Evolutionary conservation across 2,113 vertebrate species (phyloP), one percentile per base, ranked within the genome.

Genomic region (Dasyornis broadbenti): DNA sequence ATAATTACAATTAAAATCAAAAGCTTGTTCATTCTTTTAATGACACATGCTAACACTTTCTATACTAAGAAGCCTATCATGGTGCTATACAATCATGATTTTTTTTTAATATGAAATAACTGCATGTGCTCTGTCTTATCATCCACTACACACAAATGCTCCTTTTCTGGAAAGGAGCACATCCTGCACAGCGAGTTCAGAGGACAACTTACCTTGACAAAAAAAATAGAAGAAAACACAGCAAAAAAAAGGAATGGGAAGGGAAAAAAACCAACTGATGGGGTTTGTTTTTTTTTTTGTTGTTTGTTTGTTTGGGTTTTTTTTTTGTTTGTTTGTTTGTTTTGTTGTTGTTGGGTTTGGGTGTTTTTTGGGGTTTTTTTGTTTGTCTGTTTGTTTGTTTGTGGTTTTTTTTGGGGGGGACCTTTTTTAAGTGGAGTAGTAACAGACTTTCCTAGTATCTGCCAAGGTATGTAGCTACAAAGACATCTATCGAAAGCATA

Each of bases 1-100:
- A 98, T 96, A 98, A 98, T 98, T 98, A 98, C 98, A 98, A 99
- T 99, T 98, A 99, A 99, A 99, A 98, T 98, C 97, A 98, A 98
- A 98, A 98, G 97, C 96, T 95, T 91, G 89, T 82, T 94, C 94
- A 95, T 98, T 98, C 98, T 98, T 98, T 98, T 97, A 98, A 98
- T 95, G 95, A 96, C 96, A 82, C 90, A 72, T 71, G 78, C 92
- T 97, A 98, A 98, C 94, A 94, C 95, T 98, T 97, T 97, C 94
- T 97, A 88, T 97, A 96, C 90, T 95, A 96, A 96, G 95, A 97
- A 98, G 50, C 42, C 33, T 78, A 80, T 91, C 45, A 0, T 37
- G 33, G 71, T 83, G 57, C 61, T 64, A 87, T 86, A 86, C 66
- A 94, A 90, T 90, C 79, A 77, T 47, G 39, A 92, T 78, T 60